Base-by-base conservation (phyloP, 2,888 invertebrate genomes). In the Eilema sororculum region DNA sequence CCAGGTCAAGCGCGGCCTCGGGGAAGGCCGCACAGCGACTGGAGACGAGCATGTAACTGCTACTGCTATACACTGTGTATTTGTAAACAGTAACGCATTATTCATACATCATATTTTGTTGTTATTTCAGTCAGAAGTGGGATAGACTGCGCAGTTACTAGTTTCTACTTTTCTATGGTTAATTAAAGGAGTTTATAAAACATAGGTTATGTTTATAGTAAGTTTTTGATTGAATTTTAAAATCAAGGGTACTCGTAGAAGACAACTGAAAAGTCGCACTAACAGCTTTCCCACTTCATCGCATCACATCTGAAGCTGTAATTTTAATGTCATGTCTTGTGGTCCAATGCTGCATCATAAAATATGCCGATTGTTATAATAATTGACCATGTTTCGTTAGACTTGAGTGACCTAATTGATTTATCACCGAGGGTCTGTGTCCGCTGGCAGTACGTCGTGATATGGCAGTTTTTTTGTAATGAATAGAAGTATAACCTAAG, bases 1-100 rank as follows among this genome's bases (percentile, higher is more conserved):
- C 84, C 93, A 91, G 93, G 93, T 92, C 93, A 91, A 84, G 66
- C 75, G 81, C 86, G 91, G 90, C 93, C 93, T 91, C 90, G 91
- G 74, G 80, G 83, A 91, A 93, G 93, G 93, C 87, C 93, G 84
- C 59, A 20, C 68, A 77, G 67, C 78, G 78, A 77, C 83, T 72
- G 75, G 74, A 78, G 75, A 80, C 82, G 76, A 71, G 66, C 73
- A 76, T 80, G 78, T 79, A 79, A 78, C 73, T 59, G 37, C 73
- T 69, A 67, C 57, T 69, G 69, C 70, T 79, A 76, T 70, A 77
- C 75, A 72, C 64, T 67, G 59, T 59, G 30, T 78, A 79, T 82
- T 83, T 83, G 83, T 84, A 81, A 82, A 83, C 81, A 81, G 62
- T 65, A 73, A 77, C 72, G 70, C 25, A 58, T 66, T 66, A 59